phyloP scores from a whole-genome alignment of 64 coral and sea anemone genomes.

The Anthopleura sola region DNA sequence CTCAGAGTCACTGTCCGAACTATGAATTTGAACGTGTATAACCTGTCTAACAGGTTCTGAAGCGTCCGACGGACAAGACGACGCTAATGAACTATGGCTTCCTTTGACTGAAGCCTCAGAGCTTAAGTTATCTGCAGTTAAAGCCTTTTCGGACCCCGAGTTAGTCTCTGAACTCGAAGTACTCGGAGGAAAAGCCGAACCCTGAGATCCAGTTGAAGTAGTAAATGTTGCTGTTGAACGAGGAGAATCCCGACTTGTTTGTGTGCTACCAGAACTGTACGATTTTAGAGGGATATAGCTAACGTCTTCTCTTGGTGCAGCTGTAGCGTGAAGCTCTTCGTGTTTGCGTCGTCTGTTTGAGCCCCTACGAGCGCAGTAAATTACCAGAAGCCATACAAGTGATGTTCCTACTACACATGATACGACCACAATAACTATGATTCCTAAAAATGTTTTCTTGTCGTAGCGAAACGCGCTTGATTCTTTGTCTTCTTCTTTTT shows the following conservation, averaged over 20 bases:
- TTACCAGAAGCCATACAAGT: conserved; percentile 81
- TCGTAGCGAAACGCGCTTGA: conserved; percentile 34
- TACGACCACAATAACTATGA: conserved; percentile 82
- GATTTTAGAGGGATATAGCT: conserved; percentile 76
- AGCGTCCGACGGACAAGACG: conserved; percentile 61
- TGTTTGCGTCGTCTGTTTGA: conserved; percentile 14
- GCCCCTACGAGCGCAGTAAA: conserved; percentile 58
- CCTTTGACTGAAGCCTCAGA: conserved; percentile 77
- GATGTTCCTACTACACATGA: conserved; percentile 75
- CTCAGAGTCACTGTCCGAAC: conserved; percentile 85
- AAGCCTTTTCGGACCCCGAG: conserved; percentile 69
- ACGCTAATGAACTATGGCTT: conserved; percentile 63
- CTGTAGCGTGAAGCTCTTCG: conserved; percentile 38
- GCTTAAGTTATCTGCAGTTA: conserved; percentile 57
- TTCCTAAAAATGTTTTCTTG: conserved; percentile 83
- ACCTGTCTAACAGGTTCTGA: conserved; percentile 58
- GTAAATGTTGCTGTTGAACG: conserved; percentile 85
- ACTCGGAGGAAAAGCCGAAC: conserved; percentile 66
- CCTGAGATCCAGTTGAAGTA: conserved; percentile 63
- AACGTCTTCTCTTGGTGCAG: conserved; percentile 55
- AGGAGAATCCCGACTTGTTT: conserved; percentile 79
- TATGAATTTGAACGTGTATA: conserved; percentile 67
- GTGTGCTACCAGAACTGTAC: conserved; percentile 81
- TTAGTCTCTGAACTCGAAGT: conserved; percentile 36
- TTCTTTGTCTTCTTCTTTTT: background rate